A percentile compares a stretch with the other conserved stretches of the same genome.
Conservation (phyloP, 2,888 invertebrate genomes). For the Palloptera scutellata region DNA sequence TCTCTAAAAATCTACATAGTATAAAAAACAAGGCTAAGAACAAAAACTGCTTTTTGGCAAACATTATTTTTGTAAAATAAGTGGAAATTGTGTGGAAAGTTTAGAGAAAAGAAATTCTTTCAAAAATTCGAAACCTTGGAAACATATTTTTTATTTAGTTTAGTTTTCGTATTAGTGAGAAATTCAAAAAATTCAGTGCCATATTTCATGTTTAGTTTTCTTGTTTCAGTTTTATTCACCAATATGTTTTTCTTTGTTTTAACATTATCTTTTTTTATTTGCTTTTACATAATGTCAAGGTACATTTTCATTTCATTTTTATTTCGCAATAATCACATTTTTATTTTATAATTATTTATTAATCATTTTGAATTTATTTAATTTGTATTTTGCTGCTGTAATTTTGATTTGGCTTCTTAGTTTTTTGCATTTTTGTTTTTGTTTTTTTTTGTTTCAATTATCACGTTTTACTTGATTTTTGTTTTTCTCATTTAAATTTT, state of each 20-base stretch:
- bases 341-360: slow-evolving; percentile 42
- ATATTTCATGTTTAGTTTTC: slow-evolving; percentile 4
- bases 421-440: no score
- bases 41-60: slow-evolving; percentile 47
- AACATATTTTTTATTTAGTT: slow-evolving; percentile 26
- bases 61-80: slow-evolving; percentile 12
- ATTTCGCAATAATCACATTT: slow-evolving; percentile 41
- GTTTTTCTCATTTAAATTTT: not conserved
- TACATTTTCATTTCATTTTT: slow-evolving; percentile 35
- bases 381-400: slow-evolving; percentile 26
- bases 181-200: not conserved
- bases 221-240: slow-evolving; percentile 34
- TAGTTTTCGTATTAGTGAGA: no score
- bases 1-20: slow-evolving; percentile 11
- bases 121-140: slow-evolving; percentile 35
- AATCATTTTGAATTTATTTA: slow-evolving; percentile 38
- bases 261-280: slow-evolving; percentile 52
- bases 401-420: slow-evolving; percentile 40
- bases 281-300: slow-evolving; percentile 35
- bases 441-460: not conserved
- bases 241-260: slow-evolving; percentile 25
- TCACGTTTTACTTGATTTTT: slow-evolving; percentile 5
- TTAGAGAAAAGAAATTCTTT: slow-evolving; percentile 44
- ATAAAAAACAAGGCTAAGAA: slow-evolving; percentile 24
- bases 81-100: slow-evolving; percentile 43